Conservation (phyloP, 2,888 invertebrate genomes). For the Philaethria dido region DNA sequence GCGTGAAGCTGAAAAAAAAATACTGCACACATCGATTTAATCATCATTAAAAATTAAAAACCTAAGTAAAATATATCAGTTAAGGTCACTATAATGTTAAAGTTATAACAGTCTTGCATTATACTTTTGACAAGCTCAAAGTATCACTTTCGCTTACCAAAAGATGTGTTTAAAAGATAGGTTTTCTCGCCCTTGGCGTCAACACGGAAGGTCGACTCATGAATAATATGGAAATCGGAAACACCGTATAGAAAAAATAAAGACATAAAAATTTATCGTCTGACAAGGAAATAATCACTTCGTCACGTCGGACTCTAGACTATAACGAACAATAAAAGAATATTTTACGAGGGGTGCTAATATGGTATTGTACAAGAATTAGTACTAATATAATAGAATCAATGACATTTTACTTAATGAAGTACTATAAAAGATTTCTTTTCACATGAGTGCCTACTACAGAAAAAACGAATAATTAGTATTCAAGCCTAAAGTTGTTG, state of each 20-base stretch:
- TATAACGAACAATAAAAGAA: not conserved
- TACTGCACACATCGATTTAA: no score
- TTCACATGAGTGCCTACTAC: not conserved
- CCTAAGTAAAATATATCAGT: no score
- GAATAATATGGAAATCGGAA: constrained; percentile 41
- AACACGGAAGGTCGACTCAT: constrained; percentile 42
- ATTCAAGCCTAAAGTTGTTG: constrained; percentile 1
- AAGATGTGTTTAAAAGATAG: constrained; percentile 47
- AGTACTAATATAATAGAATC: constrained; percentile 4
- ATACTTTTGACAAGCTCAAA: constrained; percentile 8
- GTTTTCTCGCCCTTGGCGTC: constrained; percentile 38
- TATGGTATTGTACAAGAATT: constrained; percentile 1
- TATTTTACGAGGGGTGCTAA: constrained; percentile 8
- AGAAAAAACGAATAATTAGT: not conserved
- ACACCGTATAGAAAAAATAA: constrained; percentile 32
- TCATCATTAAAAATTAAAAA: no score
- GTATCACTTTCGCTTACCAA: constrained; percentile 56
- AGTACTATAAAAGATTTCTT: not conserved
- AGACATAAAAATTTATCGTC: constrained; percentile 37
- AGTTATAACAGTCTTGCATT: not conserved
- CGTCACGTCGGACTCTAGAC: not conserved
- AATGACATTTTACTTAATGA: not conserved
- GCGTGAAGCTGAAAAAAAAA: no score
- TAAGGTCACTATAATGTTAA: not conserved
- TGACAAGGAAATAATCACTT: constrained; percentile 26